Conservation (phyloP, 2,797 vertebrate genomes). For the Notolepis coatsorum region DNA sequence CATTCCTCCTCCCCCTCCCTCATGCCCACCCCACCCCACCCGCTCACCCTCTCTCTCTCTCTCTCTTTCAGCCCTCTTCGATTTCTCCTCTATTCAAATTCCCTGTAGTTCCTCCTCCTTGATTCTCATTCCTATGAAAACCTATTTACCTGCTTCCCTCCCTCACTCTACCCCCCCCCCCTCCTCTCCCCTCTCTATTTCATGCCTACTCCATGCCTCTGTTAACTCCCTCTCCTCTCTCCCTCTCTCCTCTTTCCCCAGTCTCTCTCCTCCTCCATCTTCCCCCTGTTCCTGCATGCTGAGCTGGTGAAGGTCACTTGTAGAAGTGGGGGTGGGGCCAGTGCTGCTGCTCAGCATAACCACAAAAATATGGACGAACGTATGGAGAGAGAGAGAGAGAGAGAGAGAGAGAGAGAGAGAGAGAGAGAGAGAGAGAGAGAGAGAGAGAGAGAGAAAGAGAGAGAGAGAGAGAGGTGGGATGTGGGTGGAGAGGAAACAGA, state of each 20-base stretch:
- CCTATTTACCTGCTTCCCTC: background rate
- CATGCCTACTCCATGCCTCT: too few species aligned
- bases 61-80: too few species aligned
- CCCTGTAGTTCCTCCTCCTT: background rate
- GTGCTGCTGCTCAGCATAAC: constrained; percentile 40
- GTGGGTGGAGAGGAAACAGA: background rate
- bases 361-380: constrained; percentile 37
- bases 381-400: constrained; percentile 35
- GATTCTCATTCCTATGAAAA: background rate
- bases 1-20: background rate
- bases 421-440: constrained; percentile 34
- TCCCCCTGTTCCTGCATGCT: constrained; percentile 37
- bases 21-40: background rate
- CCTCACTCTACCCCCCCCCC: background rate
- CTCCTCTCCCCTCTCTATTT: background rate
- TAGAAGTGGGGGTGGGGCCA: constrained; percentile 38
- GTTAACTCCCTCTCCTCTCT: background rate
- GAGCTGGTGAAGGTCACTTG: constrained; percentile 74
- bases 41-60: background rate
- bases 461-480: background rate
- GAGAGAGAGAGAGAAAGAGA: constrained; percentile 12
- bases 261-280: constrained; percentile 35
- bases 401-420: background rate
- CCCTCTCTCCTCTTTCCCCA: background rate
- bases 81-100: background rate